Base-by-base conservation (phyloP, 2,888 invertebrate species). In the Celastrina argiolus region DNA sequence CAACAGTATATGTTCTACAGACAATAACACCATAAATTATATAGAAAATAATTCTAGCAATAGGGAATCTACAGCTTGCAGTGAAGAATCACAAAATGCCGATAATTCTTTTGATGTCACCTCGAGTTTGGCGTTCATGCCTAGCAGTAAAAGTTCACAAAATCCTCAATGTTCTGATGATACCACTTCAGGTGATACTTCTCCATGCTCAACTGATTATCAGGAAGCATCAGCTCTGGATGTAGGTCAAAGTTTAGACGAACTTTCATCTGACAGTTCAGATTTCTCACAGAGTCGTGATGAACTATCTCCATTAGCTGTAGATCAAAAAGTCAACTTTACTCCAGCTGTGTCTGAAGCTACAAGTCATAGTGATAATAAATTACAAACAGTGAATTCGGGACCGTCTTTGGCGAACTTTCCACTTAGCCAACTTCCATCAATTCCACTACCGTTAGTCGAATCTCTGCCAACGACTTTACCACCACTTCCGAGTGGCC, bases 201-300 rank as follows among this genome's bases (percentile, higher is more conserved):
- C 90, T 31, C 87, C 91, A 10, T 88, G 91, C 74, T 91, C 91
- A 45, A 89, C 90, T 1, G 91, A 91, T 75, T 91, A 91, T 71
- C 91, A 90, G 61, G 91, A 91, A 76, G 91, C 91, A 7, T 91
- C 91, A 12, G 90, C 91, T 2, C 80, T 90, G 61, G 90, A 89
- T 73, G 73, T 87, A 73, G 83, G 83, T 59, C 87, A 85, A 74
- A 88, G 87, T 72, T 80, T 85, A 63, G 90, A 88, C 67, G 90
- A 91, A 74, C 75, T 85, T 22, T 89, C 91, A 61, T 80, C 82
- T 81, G 89, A 88, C 76, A 87, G 87, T 74, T 82, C 84, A 2
- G 88, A 89, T 75, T 88, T 84, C 75, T 90, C 91, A 34, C 90
- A 90, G 78, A 91, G 89, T 74, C 83, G 87, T 78, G 90, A 90